phyloP scores from a whole-genome alignment of 2,888 invertebrate species.

The Cosmia trapezina region DNA sequence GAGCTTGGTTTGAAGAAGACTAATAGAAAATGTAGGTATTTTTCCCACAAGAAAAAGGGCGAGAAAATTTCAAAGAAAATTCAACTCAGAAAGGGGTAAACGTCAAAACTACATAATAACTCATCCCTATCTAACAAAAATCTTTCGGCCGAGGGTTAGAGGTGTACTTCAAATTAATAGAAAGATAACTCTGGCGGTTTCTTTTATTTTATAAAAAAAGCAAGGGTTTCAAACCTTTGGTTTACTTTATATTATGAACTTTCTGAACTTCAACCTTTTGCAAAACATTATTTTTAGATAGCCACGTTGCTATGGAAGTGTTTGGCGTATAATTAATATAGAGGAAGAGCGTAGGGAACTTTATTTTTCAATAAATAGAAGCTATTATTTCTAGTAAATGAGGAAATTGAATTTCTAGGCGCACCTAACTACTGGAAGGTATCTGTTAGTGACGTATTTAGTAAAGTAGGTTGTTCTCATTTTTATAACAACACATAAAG shows the following conservation, averaged over 20 bases:
- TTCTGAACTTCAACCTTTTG: slow-evolving; percentile 69
- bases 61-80: slow-evolving; percentile 34
- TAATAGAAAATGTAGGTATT: neutral
- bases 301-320: slow-evolving; percentile 13
- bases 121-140: slow-evolving; percentile 64
- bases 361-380: slow-evolving; percentile 14
- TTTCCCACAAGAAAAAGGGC: slow-evolving; percentile 12
- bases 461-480: neutral
- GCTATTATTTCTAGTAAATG: neutral
- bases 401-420: slow-evolving; percentile 3
- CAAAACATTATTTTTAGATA: slow-evolving; percentile 56
- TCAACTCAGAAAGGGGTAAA: slow-evolving; percentile 39
- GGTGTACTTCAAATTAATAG: slow-evolving; percentile 81
- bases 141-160: slow-evolving; percentile 62
- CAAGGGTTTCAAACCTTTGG: slow-evolving; percentile 78
- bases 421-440: neutral
- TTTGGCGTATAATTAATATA: slow-evolving; percentile 20
- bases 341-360: slow-evolving; percentile 9
- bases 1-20: neutral
- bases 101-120: slow-evolving; percentile 54
- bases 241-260: slow-evolving; percentile 82
- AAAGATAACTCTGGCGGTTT: slow-evolving; percentile 83
- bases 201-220: slow-evolving; percentile 80
- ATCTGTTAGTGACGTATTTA: slow-evolving; percentile 3
- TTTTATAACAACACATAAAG: neutral